Evolutionary conservation across 2,797 vertebrate genomes (phyloP).

Genomic region (Hylomyscus alleni): DNA sequence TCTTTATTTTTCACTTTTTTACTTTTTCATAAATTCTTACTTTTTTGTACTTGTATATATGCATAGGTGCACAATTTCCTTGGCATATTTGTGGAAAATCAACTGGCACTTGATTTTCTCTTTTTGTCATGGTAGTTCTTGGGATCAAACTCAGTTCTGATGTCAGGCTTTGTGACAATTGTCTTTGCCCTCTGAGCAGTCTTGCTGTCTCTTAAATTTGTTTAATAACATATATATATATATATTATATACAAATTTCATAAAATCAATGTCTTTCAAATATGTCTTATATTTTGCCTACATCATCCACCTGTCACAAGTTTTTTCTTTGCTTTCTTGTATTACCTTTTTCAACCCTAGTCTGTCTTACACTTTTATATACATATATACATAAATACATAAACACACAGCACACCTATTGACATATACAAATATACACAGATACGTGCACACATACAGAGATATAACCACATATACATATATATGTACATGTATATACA

Average conservation of each 20-base stretch:
- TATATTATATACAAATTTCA: not conserved
- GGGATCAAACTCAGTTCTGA: not conserved
- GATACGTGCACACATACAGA: not conserved
- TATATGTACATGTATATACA: not conserved
- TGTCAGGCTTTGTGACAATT: not conserved
- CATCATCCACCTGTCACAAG: not conserved
- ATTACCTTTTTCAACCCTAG: not conserved
- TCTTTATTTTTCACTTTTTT: not conserved
- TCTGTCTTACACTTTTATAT: not conserved
- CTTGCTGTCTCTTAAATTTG: not conserved
- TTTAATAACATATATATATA: not conserved
- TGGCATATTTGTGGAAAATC: not conserved
- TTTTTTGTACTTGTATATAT: not conserved
- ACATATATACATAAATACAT: not conserved
- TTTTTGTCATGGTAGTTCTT: not conserved
- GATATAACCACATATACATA: not conserved
- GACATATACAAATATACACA: not conserved
- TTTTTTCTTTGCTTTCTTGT: not conserved
- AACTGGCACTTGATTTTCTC: not conserved
- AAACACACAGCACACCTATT: not conserved
- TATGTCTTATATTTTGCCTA: not conserved
- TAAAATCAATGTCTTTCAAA: not conserved
- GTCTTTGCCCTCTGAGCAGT: not conserved
- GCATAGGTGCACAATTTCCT: not conserved
- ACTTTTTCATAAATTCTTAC: not conserved